A percentile compares a stretch with the other conserved stretches of the same genome.
Evolutionary conservation across 2,113 vertebrate genomes (phyloP).

Genomic region (Corynorhinus townsendii): DNA sequence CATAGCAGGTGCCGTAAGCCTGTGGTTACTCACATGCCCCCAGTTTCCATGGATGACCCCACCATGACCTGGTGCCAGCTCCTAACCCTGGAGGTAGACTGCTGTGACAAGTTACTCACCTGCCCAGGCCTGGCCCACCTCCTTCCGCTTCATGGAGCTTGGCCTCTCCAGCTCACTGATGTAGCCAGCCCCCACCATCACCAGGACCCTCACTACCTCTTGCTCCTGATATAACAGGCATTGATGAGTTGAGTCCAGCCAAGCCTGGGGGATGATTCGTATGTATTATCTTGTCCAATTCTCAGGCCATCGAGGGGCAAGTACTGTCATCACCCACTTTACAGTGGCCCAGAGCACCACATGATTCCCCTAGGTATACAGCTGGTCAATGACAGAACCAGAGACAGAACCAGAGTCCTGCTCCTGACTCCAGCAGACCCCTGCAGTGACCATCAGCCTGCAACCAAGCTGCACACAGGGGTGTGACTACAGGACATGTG

Average conservation of each 20-base stretch:
- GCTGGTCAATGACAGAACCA: background rate
- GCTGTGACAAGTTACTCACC: background rate
- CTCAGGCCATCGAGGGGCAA: background rate
- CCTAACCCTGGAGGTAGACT: too few species aligned
- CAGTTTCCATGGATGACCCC: background rate
- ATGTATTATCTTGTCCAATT: fast-evolving
- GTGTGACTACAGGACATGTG: background rate
- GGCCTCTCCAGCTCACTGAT: background rate
- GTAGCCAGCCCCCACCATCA: background rate
- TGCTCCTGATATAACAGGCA: background rate
- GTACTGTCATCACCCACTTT: too few species aligned
- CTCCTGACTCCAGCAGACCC: background rate
- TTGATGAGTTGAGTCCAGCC: background rate
- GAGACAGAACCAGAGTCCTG: background rate
- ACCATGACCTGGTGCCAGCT: background rate
- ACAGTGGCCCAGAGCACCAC: background rate
- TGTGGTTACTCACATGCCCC: background rate
- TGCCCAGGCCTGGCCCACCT: background rate
- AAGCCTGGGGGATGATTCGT: background rate
- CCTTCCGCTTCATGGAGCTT: background rate
- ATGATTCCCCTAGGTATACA: fast-evolving
- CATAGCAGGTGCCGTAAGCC: background rate
- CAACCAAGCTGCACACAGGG: background rate
- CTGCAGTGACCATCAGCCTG: too few species aligned
- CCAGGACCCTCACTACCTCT: background rate